These are phyloP conservation scores for Schizopygopsis pylzovi DNA, from an alignment of 2,797 vertebrate genomes.

Conservation along the genomic window DNA sequence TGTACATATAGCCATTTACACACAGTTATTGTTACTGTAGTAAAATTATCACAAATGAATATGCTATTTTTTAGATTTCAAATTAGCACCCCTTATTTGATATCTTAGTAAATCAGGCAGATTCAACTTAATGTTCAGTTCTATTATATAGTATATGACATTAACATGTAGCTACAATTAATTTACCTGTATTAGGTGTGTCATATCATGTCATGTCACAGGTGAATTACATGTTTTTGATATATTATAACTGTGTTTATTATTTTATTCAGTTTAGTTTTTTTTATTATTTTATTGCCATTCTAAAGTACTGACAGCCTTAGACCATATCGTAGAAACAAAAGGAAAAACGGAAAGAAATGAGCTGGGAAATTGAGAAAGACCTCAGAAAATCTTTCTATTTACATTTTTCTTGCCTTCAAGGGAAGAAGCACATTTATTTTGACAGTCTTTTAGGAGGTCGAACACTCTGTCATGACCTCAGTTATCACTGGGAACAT, in stretches of 20 bases:
- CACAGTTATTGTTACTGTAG: too few relatives aligned
- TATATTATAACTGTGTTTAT: neutral
- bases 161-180: neutral
- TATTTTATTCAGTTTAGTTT: neutral
- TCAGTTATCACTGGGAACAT: slow-evolving; percentile 27
- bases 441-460: slow-evolving; percentile 26
- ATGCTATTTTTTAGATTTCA: neutral
- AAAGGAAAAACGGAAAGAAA: neutral
- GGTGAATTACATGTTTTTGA: neutral
- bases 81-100: neutral
- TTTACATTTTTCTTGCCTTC: slow-evolving; percentile 15
- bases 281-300: neutral
- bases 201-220: neutral
- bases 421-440: slow-evolving; percentile 29
- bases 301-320: neutral
- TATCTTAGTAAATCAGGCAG: neutral
- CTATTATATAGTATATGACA: neutral
- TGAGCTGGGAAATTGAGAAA: neutral
- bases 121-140: neutral
- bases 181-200: neutral
- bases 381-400: neutral
- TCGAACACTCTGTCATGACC: slow-evolving; percentile 32
- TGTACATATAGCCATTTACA: too few relatives aligned
- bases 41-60: neutral
- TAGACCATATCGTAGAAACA: neutral